Base-by-base conservation (phyloP, 2,888 invertebrate genomes). In the Conistra vaccinii region DNA sequence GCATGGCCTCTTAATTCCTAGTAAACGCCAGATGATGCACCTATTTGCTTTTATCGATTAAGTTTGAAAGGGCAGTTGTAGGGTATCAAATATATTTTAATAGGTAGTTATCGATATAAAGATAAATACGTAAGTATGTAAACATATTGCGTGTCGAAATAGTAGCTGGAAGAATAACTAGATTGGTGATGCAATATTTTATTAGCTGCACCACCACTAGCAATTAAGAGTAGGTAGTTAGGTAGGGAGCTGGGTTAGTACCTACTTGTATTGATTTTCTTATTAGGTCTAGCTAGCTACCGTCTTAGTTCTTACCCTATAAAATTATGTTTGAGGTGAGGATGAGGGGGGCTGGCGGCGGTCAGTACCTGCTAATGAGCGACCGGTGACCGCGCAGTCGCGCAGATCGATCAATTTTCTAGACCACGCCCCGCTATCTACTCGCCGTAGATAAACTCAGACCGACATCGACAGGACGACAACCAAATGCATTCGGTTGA, bases 261-360 rank as follows among this genome's bases (percentile, higher is more conserved):
- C n/a, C n/a, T n/a, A n/a, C 5, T 45, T 26, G 42, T 77, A 77
- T 77, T 68, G 78, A 76, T 78, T 66, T 76, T 65, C 20, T 20
- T 45, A 29, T 48, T 55, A n/a, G 1, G 26, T 39, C n/a, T 58
- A 61, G 32, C 29, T 61, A 53, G 20, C 17, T 78, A 60, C 1
- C 12, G 55, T 53, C 14, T 65, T 48, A 17, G n/a, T n/a, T n/a
- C n/a, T n/a, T n/a, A n/a, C n/a, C n/a, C 23, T 65, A 42, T 39
- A 55, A 35, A 53, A 45, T 5, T 39, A 10, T 39, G 2, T 66
- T 51, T n/a, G 23, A 26, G 12, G 42, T 14, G 32, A 53, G 29
- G 39, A 20, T 32, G 57, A 35, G 26, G 12, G 10, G 63, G 14
- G 29, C 32, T 55, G 29, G 48, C 32, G 32, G 3, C 32, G 51